These are phyloP conservation scores for Nestor notabilis DNA, from an alignment of 2,113 vertebrate genomes.

Conservation along the genomic window DNA sequence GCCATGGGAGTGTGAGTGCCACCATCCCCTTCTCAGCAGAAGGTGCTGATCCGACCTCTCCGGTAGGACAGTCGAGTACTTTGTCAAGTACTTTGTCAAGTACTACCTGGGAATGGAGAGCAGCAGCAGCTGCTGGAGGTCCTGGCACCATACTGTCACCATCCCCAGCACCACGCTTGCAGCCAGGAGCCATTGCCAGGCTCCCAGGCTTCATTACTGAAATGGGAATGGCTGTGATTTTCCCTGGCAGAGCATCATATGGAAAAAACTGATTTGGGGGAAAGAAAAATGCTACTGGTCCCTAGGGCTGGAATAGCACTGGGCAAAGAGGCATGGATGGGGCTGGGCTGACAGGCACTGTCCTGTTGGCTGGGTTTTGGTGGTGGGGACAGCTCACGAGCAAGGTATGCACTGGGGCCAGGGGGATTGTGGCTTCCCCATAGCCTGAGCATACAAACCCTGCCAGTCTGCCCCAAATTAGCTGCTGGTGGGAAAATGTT, in stretches of 20 bases:
- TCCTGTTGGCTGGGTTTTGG: not conserved
- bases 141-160: not conserved
- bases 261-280: not conserved
- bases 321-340: not conserved
- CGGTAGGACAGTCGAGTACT: not conserved
- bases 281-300: fast-evolving
- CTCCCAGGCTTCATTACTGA: fast-evolving
- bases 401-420: fast-evolving
- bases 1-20: not conserved
- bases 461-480: fast-evolving
- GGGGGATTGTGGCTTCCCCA: fast-evolving
- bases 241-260: fast-evolving
- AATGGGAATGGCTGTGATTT: not conserved
- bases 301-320: fast-evolving
- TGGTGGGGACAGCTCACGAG: not conserved
- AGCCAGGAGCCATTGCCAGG: not conserved
- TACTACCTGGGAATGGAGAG: not conserved
- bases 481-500: fast-evolving
- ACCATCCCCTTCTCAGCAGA: not conserved
- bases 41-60: not conserved
- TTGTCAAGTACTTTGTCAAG: no score
- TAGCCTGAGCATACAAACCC: fast-evolving
- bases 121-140: not conserved
- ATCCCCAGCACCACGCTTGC: fast-evolving
- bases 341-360: fast-evolving